A percentile compares a stretch with the other conserved stretches of the same genome.
Evolutionary conservation across 1,140 invertebrate species (phyloP).

Genomic region (Colletes gigas): DNA sequence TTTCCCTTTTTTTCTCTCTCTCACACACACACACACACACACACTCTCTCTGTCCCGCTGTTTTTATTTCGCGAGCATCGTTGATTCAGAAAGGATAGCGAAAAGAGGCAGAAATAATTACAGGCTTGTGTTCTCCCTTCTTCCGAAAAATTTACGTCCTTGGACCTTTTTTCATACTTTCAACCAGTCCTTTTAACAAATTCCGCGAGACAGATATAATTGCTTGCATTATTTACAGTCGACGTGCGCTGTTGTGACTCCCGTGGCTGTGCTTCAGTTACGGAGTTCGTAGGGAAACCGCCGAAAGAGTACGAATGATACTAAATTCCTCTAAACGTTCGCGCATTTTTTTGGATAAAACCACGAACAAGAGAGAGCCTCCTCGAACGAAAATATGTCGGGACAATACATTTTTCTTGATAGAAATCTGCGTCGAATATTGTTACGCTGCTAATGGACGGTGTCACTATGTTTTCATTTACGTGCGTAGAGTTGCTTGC

Average conservation of each 20-base stretch:
- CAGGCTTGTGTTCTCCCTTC: not conserved
- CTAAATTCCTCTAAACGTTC: not conserved
- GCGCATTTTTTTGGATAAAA: not conserved
- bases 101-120: slow-evolving; percentile 17
- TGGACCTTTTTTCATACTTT: not conserved
- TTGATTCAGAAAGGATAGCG: slow-evolving; percentile 59
- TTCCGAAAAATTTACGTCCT: slow-evolving; percentile 15
- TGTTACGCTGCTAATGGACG: not conserved
- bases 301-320: too few relatives aligned
- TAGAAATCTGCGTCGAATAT: not conserved
- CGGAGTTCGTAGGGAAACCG: too few relatives aligned
- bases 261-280: too few relatives aligned
- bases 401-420: not conserved
- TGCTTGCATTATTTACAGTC: too few relatives aligned
- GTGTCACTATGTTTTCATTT: too few relatives aligned
- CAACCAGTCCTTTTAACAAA: not conserved
- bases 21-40: slow-evolving; percentile 33
- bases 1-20: slow-evolving; percentile 28
- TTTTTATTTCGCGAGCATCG: slow-evolving; percentile 63
- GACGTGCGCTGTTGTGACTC: not conserved
- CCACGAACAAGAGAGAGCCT: not conserved
- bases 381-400: not conserved
- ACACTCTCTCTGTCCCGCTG: slow-evolving; percentile 48
- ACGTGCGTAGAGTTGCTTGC: too few relatives aligned
- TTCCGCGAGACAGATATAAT: slow-evolving; percentile 2